A percentile compares a stretch with the other conserved stretches of the same genome.
phyloP scores from a whole-genome alignment of 2,113 vertebrate genomes.

The Climacteris rufus region DNA sequence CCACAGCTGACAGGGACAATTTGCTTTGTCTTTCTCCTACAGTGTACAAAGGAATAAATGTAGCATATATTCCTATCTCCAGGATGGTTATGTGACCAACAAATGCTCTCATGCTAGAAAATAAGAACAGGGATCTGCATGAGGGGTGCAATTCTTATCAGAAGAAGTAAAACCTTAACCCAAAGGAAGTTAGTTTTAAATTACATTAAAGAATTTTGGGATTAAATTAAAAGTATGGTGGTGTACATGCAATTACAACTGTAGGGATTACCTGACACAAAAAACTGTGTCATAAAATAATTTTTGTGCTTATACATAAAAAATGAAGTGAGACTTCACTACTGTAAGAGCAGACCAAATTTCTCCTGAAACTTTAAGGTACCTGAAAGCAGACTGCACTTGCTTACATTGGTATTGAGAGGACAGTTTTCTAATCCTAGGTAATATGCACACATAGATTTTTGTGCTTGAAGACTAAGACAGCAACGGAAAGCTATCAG shows the following conservation, averaged over 20 bases:
- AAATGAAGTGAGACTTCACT: neutral
- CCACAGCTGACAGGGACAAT: neutral
- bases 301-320: neutral
- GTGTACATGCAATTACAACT: neutral
- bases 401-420: neutral
- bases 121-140: neutral
- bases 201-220: neutral
- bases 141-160: neutral
- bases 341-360: neutral
- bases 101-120: neutral
- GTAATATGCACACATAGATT: neutral
- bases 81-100: neutral
- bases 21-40: neutral
- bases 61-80: neutral
- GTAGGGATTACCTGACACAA: neutral
- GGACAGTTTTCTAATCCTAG: neutral
- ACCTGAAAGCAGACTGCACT: neutral
- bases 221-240: neutral
- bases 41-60: neutral
- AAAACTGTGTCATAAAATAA: neutral
- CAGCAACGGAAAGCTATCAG: neutral
- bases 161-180: neutral
- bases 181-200: neutral
- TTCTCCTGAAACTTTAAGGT: neutral
- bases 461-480: neutral